Percentiles rank a stretch among this genome's conserved stretches.
Evolutionary conservation across 2,797 vertebrate species (phyloP).

Genomic region (Micrastur ruficollis): DNA sequence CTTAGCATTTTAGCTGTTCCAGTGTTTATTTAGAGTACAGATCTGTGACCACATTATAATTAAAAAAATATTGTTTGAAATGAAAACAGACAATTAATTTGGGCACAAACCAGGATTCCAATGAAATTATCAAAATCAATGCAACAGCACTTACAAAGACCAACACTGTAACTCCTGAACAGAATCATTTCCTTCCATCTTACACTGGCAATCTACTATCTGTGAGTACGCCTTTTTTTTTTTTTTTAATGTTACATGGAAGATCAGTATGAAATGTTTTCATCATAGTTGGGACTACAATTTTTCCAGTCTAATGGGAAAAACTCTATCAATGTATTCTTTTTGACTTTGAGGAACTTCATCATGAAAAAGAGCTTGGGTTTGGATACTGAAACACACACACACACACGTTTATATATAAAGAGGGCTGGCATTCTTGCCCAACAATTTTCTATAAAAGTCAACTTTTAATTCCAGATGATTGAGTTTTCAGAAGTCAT

Average conservation of each 20-base stretch:
- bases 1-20: not conserved
- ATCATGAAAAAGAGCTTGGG: not conserved
- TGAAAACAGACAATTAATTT: not conserved
- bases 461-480: constrained; percentile 4
- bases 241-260: not conserved
- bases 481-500: not conserved
- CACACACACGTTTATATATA: not conserved
- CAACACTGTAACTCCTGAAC: not conserved
- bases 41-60: not conserved
- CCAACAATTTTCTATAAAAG: not conserved
- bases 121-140: not conserved
- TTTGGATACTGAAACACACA: not conserved
- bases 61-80: not conserved
- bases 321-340: not conserved
- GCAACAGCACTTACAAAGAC: not conserved
- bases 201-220: not conserved
- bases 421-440: not conserved
- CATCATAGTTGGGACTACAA: not conserved
- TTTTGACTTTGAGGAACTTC: not conserved
- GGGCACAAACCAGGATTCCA: not conserved
- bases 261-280: not conserved
- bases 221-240: not conserved
- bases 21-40: not conserved
- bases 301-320: not conserved
- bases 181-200: not conserved